These are phyloP conservation scores for Drosophila neonasuta DNA, from an alignment of 2,888 invertebrate species.

Conservation along the genomic window DNA sequence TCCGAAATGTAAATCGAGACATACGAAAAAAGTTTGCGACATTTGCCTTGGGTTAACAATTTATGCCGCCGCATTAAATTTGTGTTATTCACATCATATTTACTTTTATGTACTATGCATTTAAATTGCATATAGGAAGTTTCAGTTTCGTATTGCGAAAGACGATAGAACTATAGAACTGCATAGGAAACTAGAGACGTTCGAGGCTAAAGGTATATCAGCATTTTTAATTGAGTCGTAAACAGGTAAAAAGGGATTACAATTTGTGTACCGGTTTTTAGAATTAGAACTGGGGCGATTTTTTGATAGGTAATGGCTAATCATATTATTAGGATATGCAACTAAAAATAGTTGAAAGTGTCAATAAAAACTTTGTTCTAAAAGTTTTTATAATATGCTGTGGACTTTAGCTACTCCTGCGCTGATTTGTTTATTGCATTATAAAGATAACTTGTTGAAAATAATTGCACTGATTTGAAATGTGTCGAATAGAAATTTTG, in stretches of 20 bases:
- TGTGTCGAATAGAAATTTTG: neutral
- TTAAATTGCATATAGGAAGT: constrained; percentile 34
- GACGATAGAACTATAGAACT: neutral
- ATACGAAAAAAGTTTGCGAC: constrained; percentile 30
- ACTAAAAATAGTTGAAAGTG: neutral
- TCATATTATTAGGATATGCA: neutral
- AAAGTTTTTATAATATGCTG: neutral
- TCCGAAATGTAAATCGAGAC: constrained; percentile 41
- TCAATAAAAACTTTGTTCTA: neutral
- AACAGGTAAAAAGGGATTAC: neutral
- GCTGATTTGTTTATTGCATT: neutral
- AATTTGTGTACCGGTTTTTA: neutral
- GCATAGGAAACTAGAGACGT: constrained; percentile 12
- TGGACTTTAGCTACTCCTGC: neutral
- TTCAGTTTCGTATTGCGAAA: constrained; percentile 12
- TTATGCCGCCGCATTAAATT: constrained; percentile 37
- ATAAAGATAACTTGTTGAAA: constrained; percentile 1
- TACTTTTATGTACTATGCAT: constrained; percentile 6
- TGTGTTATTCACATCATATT: constrained; percentile 29
- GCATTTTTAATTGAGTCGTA: constrained; percentile 2
- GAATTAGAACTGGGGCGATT: neutral
- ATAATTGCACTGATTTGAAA: constrained; percentile 2
- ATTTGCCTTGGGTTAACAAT: constrained; percentile 48
- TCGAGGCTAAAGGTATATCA: constrained; percentile 5
- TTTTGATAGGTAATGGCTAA: neutral